A percentile compares a stretch with the other conserved stretches of the same genome.
These are phyloP conservation scores for Cheilosia urbana DNA, from an alignment of 2,888 invertebrate genomes.

Conservation along the genomic window DNA sequence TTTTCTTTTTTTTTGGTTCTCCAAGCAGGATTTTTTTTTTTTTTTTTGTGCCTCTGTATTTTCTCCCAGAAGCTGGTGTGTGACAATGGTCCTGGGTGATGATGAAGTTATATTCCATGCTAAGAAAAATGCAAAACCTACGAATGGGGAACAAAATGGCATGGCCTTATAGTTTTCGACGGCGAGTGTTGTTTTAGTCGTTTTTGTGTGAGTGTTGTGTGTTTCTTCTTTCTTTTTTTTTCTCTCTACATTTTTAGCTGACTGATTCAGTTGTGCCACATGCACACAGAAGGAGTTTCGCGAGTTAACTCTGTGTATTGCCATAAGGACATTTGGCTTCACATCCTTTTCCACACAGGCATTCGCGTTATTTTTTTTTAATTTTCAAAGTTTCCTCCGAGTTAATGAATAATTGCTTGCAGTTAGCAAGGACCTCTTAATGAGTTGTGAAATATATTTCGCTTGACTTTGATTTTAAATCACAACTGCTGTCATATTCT, in stretches of 20 bases:
- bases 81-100: slow-evolving; percentile 75
- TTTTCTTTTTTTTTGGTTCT: slow-evolving; percentile 53
- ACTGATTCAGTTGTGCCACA: slow-evolving; percentile 75
- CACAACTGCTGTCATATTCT: slow-evolving; percentile 72
- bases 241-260: slow-evolving; percentile 65
- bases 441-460: slow-evolving; percentile 75
- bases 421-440: slow-evolving; percentile 78
- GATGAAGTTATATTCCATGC: slow-evolving; percentile 75
- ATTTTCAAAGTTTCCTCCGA: slow-evolving; percentile 75
- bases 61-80: slow-evolving; percentile 65
- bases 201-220: slow-evolving; percentile 48
- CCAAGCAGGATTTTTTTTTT: slow-evolving; percentile 52
- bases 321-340: slow-evolving; percentile 74
- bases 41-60: slow-evolving; percentile 18
- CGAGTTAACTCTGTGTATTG: slow-evolving; percentile 68
- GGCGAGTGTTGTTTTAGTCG: slow-evolving; percentile 71
- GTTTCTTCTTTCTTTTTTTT: slow-evolving; percentile 6
- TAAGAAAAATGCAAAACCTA: slow-evolving; percentile 74
- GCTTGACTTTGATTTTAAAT: slow-evolving; percentile 75
- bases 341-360: slow-evolving; percentile 67
- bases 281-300: slow-evolving; percentile 72
- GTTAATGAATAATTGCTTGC: slow-evolving; percentile 83
- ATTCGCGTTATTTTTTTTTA: slow-evolving; percentile 44
- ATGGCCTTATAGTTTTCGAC: slow-evolving; percentile 71
- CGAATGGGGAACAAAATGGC: slow-evolving; percentile 74